Evolutionary conservation across 2,888 invertebrate genomes (phyloP), one percentile per base, ranked within the genome.

Genomic region (Yponomeuta evonymella): DNA sequence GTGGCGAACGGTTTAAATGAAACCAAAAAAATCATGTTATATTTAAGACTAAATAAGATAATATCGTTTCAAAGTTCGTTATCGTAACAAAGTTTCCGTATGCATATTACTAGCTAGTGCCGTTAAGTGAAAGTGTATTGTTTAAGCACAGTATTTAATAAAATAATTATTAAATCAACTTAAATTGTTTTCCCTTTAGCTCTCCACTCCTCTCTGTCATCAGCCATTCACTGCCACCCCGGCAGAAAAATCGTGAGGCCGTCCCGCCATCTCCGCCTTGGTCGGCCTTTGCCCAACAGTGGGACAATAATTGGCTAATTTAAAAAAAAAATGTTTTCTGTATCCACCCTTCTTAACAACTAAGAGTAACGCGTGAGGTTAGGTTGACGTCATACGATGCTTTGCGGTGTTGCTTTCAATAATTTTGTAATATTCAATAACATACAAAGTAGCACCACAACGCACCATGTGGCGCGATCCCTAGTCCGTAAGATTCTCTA

Each of bases 51-150:
- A 82, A 58, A 58, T 58, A 15, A 58, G 5, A 15, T 15, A 58
- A 83, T 85, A 81, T 80, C 82, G 76, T 78, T 85, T 89, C 23
- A 23, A 23, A 23, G 23, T 23, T 23, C 23, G 23, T 23, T 23
- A 23, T 23, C 84, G 76, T 86, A 87, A 85, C 81, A 23, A 23
- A 23, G 79, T 89, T 89, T 89, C 87, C 84, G 84, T 84, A 81
- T 81, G 84, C 86, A 85, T 88, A 88, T 88, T 84, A 89, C 85
- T 87, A 88, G 90, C 89, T 91, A 90, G 91, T 89, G 85, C 84
- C 83, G 78, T 88, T 91, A 90, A 91, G 89, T 82, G 82, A 88
- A 88, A 89, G 84, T 87, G 86, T 89, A 89, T 88, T 86, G 87
- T 89, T 88, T 89, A 87, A 82, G 86, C 85, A 86, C 86, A 83